phyloP scores from a whole-genome alignment of 2,888 invertebrate genomes.

The Apamea crenata region DNA sequence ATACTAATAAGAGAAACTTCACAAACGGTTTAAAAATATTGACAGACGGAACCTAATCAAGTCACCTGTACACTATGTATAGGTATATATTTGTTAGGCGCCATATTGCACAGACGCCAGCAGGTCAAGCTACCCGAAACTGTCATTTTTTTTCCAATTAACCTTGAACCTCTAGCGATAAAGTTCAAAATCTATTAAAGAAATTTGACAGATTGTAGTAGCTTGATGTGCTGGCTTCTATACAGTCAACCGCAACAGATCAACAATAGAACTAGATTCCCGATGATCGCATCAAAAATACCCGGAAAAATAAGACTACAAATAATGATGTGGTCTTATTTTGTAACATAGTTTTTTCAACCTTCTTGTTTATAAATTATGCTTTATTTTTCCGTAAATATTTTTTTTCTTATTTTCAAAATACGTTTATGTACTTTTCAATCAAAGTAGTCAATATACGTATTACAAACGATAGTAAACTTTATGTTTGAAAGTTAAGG shows the following conservation, averaged over 20 bases:
- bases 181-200: no score
- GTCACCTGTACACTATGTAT: conserved; percentile 1
- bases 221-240: no score
- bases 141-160: no score
- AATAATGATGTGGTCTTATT: background rate
- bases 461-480: no score
- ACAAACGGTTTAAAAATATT: conserved; percentile 46
- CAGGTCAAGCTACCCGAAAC: no score
- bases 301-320: background rate
- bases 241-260: background rate
- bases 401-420: background rate
- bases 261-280: background rate
- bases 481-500: no score
- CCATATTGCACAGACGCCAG: background rate
- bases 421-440: no score
- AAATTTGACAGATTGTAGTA: no score
- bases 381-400: background rate
- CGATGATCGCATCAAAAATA: background rate
- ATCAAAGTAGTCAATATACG: no score
- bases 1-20: conserved; percentile 42
- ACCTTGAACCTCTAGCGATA: no score
- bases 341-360: background rate
- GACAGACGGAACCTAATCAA: conserved; percentile 48
- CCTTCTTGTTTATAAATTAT: background rate
- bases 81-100: conserved; percentile 26